A percentile compares a stretch with the other conserved stretches of the same genome.
Evolutionary conservation across 2,888 invertebrate species (phyloP).

Genomic region (Tenodera sinensis): DNA sequence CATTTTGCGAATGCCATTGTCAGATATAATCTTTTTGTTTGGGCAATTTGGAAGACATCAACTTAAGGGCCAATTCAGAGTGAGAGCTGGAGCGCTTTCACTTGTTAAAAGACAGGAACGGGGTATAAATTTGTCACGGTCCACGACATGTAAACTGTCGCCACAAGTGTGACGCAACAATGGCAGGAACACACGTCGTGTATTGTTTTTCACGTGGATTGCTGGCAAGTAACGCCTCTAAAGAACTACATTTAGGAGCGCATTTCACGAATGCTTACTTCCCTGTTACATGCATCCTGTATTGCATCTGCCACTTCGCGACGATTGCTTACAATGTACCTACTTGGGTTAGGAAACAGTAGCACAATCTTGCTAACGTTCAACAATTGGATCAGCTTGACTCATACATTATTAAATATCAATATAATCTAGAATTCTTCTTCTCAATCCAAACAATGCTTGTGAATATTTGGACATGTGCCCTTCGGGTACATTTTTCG

Average conservation of each 20-base stretch:
- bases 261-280: background rate
- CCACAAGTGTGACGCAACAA: constrained; percentile 1
- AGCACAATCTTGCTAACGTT: too few species aligned
- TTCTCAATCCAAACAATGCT: too few species aligned
- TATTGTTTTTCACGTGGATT: background rate
- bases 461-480: too few species aligned
- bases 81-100: background rate
- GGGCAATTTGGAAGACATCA: background rate
- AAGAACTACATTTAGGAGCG: too few species aligned
- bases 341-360: background rate
- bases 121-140: background rate
- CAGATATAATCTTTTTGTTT: background rate
- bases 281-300: background rate
- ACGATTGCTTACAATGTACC: background rate
- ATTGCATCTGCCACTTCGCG: background rate
- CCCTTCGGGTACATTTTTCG: too few species aligned
- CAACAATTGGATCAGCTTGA: too few species aligned
- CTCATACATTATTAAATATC: too few species aligned
- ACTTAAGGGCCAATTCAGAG: background rate
- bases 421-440: too few species aligned
- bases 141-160: background rate
- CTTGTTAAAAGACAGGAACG: background rate
- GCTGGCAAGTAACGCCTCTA: too few species aligned
- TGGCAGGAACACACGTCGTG: background rate
- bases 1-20: background rate